phyloP scores from a whole-genome alignment of 2,797 vertebrate species.

The Loriculus beryllinus region DNA sequence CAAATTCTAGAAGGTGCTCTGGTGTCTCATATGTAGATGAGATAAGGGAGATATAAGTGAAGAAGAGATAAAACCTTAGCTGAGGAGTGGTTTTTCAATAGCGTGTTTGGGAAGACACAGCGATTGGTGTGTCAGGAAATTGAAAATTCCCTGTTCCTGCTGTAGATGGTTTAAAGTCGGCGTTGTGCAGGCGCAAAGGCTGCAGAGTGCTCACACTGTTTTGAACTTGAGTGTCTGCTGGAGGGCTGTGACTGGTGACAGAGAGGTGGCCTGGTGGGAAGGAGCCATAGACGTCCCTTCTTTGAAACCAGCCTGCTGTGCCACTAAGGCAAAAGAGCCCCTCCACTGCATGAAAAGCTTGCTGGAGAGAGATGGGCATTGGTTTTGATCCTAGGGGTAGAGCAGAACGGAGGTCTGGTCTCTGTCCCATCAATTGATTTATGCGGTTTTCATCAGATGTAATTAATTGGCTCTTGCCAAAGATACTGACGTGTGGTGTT shows the following conservation, averaged over 20 bases:
- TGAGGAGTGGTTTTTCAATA: not conserved
- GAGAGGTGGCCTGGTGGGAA: not conserved
- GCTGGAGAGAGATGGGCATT: accelerated
- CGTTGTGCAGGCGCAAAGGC: accelerated
- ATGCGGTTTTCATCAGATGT: not conserved
- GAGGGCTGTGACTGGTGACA: not conserved
- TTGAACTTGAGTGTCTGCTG: not conserved
- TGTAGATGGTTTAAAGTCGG: not conserved
- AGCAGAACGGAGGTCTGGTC: not conserved
- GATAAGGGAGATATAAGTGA: not conserved
- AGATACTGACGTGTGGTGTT: not conserved
- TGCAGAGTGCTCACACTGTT: accelerated
- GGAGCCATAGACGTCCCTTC: not conserved
- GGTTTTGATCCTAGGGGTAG: not conserved
- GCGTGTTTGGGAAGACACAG: not conserved
- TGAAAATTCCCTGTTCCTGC: not conserved
- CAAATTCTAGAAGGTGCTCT: not conserved
- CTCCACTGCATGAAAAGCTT: accelerated
- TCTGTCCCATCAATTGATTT: not conserved
- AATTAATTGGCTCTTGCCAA: not conserved
- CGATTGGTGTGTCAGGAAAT: accelerated
- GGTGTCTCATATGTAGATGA: accelerated
- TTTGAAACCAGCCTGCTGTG: not conserved
- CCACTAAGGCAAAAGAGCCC: not conserved
- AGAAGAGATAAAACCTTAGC: not conserved